These are phyloP conservation scores for Willowsia nigromaculata DNA, from an alignment of 2,888 invertebrate species.

Conservation along the genomic window DNA sequence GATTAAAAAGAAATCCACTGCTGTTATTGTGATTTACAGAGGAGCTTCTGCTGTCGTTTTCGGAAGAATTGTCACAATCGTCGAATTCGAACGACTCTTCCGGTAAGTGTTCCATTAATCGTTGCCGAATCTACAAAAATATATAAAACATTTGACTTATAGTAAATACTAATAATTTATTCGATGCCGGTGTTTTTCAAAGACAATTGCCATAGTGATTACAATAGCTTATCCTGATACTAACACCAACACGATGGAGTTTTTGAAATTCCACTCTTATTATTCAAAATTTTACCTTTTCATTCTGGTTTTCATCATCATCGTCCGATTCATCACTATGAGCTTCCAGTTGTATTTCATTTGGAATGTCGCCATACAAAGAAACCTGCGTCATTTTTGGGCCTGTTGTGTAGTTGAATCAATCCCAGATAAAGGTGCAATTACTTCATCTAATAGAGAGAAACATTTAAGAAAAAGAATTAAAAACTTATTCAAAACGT, in stretches of 20 bases:
- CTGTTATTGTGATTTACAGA: constrained; percentile 47
- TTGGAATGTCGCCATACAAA: constrained; percentile 28
- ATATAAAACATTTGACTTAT: background rate
- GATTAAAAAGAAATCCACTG: constrained; percentile 50
- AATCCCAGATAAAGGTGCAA: too few relatives aligned
- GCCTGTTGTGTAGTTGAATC: too few relatives aligned
- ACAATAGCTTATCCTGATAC: too few relatives aligned
- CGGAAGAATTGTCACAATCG: constrained; percentile 55
- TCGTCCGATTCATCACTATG: constrained; percentile 6
- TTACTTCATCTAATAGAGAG: too few relatives aligned
- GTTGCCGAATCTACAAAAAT: constrained; percentile 69
- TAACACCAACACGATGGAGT: too few relatives aligned
- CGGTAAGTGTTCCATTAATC: constrained; percentile 60
- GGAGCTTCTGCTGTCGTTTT: constrained; percentile 51
- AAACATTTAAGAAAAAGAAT: too few relatives aligned
- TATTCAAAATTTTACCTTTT: background rate
- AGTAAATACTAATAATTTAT: too few relatives aligned
- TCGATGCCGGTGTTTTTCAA: too few relatives aligned
- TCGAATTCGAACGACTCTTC: constrained; percentile 74
- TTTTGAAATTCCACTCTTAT: too few relatives aligned
- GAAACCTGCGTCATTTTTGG: constrained; percentile 66
- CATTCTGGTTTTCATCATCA: constrained; percentile 24
- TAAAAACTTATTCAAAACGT: too few relatives aligned
- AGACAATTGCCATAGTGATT: too few relatives aligned
- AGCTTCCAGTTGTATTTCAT: constrained; percentile 54